A percentile compares a stretch with the other conserved stretches of the same genome.
These are phyloP conservation scores for Brachionus angularis DNA, from an alignment of 1,140 invertebrate species.

Conservation along the genomic window DNA sequence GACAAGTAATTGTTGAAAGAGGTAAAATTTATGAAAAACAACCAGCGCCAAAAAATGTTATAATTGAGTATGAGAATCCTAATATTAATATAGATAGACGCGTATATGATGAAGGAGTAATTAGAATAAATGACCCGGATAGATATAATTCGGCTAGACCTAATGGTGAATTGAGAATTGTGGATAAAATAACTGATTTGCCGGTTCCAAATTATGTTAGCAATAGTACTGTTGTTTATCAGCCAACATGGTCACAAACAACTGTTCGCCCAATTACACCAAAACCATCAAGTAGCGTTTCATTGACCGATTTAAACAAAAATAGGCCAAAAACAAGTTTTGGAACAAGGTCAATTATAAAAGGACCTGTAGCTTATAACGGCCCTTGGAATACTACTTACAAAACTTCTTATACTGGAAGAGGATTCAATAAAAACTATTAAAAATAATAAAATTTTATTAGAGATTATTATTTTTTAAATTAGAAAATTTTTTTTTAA, in stretches of 20 bases:
- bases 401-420: constrained; percentile 24
- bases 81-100: not conserved
- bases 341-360: not conserved
- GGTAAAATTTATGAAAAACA: constrained; percentile 40
- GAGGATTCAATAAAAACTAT: constrained; percentile 8
- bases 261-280: constrained; percentile 20
- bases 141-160: not conserved
- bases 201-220: constrained; percentile 25
- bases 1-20: constrained; percentile 40
- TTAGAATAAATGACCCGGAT: constrained; percentile 33
- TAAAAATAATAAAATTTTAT: too few species aligned
- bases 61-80: constrained; percentile 33
- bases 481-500: too few species aligned
- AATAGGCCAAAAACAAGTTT: constrained; percentile 9
- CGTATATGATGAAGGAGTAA: constrained; percentile 22
- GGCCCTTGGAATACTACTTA: constrained; percentile 43
- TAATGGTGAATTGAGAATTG: constrained; percentile 36
- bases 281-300: not conserved
- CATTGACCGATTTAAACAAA: not conserved
- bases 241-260: constrained; percentile 18
- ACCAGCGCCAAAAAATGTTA: constrained; percentile 37
- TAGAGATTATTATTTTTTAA: too few species aligned
- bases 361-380: not conserved
- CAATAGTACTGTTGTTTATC: constrained; percentile 11
- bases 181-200: constrained; percentile 21